Percentiles rank a stretch among this genome's conserved stretches.
These are phyloP conservation scores for Lagocephalus sceleratus DNA, from an alignment of 2,797 vertebrate genomes.

Conservation along the genomic window DNA sequence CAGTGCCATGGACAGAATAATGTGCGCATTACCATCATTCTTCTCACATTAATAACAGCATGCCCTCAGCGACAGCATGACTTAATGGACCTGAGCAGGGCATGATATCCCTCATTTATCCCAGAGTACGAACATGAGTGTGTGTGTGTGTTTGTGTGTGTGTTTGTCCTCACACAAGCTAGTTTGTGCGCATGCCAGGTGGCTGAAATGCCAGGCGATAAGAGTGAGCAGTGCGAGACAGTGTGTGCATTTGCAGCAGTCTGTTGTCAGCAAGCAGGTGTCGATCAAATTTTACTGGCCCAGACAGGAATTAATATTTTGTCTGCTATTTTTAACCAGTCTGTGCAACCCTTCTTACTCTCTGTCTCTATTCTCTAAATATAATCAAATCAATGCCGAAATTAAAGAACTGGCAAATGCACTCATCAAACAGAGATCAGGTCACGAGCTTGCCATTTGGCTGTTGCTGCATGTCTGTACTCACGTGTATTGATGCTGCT, in stretches of 20 bases:
- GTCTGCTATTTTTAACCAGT: slow-evolving; percentile 37
- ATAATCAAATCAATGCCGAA: background rate
- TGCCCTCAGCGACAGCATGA: slow-evolving; percentile 23
- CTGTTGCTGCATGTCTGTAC: slow-evolving; percentile 15
- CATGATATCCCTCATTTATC: slow-evolving; percentile 31
- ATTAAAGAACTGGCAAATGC: background rate
- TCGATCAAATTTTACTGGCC: slow-evolving; percentile 38
- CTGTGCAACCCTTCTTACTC: slow-evolving; percentile 16
- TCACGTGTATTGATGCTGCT: slow-evolving; percentile 15
- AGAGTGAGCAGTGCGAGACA: background rate
- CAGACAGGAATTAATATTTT: slow-evolving; percentile 24
- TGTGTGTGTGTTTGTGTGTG: slow-evolving; percentile 9
- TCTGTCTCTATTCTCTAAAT: background rate
- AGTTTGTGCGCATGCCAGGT: slow-evolving; percentile 7
- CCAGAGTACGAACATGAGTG: background rate
- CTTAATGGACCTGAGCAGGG: slow-evolving; percentile 35
- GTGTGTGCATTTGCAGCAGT: slow-evolving; percentile 9
- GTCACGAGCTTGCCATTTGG: background rate
- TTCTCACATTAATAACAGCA: slow-evolving; percentile 23
- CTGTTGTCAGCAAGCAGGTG: slow-evolving; percentile 7
- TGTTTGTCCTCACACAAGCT: background rate
- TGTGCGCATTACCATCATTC: slow-evolving; percentile 14
- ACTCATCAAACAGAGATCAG: background rate
- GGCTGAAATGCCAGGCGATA: too few relatives aligned
- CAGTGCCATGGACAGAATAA: slow-evolving; percentile 5